phyloP scores from a whole-genome alignment of 2,113 vertebrate genomes.

The Coptodon rendalli region DNA sequence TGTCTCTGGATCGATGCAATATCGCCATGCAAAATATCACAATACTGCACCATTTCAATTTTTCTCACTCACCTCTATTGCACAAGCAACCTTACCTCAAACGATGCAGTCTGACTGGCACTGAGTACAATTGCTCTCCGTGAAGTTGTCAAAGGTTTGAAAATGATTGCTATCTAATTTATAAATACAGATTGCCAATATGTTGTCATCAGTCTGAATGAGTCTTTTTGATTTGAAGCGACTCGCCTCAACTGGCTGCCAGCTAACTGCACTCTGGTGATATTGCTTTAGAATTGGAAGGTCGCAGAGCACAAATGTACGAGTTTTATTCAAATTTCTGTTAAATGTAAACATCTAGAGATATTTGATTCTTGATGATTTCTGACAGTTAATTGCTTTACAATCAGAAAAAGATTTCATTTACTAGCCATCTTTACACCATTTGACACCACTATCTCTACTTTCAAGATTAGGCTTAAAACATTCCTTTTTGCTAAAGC shows the following conservation, averaged over 20 bases:
- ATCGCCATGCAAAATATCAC: not conserved
- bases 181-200: not conserved
- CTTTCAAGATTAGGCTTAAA: no score
- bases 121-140: not conserved
- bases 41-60: not conserved
- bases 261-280: not conserved
- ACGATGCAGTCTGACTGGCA: not conserved
- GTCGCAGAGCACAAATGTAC: not conserved
- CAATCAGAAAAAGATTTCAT: not conserved
- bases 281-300: not conserved
- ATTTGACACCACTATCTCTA: not conserved
- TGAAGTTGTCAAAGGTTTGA: not conserved
- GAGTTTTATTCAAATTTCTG: not conserved
- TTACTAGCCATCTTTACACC: not conserved
- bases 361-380: not conserved
- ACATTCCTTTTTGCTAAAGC: no score
- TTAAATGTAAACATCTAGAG: not conserved
- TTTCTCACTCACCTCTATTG: not conserved
- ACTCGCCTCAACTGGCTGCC: not conserved
- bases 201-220: not conserved
- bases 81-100: not conserved
- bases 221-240: not conserved
- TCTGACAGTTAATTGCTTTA: not conserved
- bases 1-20: not conserved
- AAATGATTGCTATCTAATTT: not conserved